phyloP scores from a whole-genome alignment of 2,113 vertebrate species.

The Romanogobio albipinnatus region DNA sequence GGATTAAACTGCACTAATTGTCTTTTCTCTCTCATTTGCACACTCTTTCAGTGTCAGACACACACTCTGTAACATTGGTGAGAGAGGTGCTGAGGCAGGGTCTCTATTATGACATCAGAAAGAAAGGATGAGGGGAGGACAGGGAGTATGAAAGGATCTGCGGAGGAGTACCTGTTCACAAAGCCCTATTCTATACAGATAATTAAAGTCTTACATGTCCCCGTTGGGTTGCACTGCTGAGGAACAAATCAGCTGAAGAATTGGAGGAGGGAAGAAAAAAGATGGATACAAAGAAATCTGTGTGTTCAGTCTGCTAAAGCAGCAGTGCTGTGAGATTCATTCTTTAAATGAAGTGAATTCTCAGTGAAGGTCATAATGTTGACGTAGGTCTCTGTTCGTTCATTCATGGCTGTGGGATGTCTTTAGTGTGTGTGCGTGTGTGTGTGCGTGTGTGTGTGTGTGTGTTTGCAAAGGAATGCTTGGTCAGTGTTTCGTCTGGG shows the following conservation, averaged over 20 bases:
- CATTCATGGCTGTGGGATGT: conserved; percentile 55
- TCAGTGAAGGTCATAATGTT: conserved; percentile 33
- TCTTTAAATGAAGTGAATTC: conserved; percentile 13
- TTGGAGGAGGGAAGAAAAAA: conserved; percentile 15
- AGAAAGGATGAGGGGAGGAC: conserved; percentile 46
- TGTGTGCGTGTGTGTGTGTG: background rate
- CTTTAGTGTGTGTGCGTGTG: background rate
- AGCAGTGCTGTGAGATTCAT: background rate
- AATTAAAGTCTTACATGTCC: conserved; percentile 55
- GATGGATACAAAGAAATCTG: conserved; percentile 15
- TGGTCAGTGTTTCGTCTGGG: conserved; percentile 42
- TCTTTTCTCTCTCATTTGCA: conserved; percentile 38
- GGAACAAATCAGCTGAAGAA: conserved; percentile 47
- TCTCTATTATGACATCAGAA: conserved; percentile 58
- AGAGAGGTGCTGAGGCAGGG: conserved; percentile 41
- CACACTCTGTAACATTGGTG: conserved; percentile 26
- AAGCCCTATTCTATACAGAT: conserved; percentile 46
- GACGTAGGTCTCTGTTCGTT: conserved; percentile 7
- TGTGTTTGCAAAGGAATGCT: conserved; percentile 37
- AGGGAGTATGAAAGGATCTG: conserved; percentile 49
- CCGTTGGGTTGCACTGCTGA: conserved; percentile 36
- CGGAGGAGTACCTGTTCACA: conserved; percentile 48
- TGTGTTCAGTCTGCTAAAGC: conserved; percentile 24
- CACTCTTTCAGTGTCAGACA: conserved; percentile 29
- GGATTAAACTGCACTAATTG: conserved; percentile 36